Percentiles rank a stretch among this genome's conserved stretches.
Evolutionary conservation across 2,113 vertebrate genomes (phyloP).

Genomic region (Nothocercus nigrocapillus): DNA sequence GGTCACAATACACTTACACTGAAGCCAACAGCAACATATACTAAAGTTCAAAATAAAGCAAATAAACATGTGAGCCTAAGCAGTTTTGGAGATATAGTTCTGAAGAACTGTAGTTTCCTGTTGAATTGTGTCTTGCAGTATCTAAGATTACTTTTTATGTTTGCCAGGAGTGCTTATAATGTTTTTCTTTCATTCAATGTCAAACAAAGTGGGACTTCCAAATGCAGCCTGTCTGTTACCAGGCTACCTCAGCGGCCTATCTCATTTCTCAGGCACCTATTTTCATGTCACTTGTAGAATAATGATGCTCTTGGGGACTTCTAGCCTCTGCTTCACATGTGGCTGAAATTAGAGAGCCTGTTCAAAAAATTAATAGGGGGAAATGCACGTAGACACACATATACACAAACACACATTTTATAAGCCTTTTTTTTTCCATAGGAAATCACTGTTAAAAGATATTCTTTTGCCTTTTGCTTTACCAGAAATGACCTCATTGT

Average conservation of each 20-base stretch:
- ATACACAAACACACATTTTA: not conserved
- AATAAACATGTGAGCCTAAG: not conserved
- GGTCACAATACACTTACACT: not conserved
- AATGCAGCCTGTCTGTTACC: not conserved
- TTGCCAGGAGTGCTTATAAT: not conserved
- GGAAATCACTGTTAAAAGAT: constrained; percentile 11
- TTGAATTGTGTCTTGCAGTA: not conserved
- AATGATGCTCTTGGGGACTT: not conserved
- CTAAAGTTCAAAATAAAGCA: not conserved
- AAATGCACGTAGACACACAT: not conserved
- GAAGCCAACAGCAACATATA: not conserved
- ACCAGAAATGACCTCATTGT: constrained; percentile 42
- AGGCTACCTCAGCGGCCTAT: not conserved
- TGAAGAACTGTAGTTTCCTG: constrained; percentile 14
- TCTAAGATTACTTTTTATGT: not conserved
- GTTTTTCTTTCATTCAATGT: not conserved
- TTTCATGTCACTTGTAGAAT: not conserved
- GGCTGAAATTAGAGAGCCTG: not conserved
- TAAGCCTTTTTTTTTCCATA: constrained; percentile 2
- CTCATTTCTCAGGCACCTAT: not conserved
- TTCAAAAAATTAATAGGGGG: not conserved
- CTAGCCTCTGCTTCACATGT: not conserved
- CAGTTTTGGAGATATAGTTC: not conserved
- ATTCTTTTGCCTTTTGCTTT: constrained; percentile 52
- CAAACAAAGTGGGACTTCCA: not conserved